Percentiles rank a stretch among this genome's conserved stretches.
phyloP scores from a whole-genome alignment of 2,888 invertebrate genomes.

The Drosophila kokeensis region DNA sequence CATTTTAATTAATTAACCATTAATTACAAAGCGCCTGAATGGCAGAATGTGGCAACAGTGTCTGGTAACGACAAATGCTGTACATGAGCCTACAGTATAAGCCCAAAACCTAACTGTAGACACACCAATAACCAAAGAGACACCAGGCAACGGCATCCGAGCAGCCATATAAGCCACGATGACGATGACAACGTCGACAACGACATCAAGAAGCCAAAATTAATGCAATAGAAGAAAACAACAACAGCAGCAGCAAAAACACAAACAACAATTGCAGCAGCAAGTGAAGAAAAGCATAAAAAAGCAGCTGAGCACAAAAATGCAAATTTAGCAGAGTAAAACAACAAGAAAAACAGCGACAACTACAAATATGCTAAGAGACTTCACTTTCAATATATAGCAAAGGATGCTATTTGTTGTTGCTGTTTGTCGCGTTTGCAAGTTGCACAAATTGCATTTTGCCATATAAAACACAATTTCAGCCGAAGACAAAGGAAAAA shows the following conservation, averaged over 20 bases:
- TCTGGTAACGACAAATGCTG: slow-evolving; percentile 73
- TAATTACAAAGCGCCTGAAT: slow-evolving; percentile 81
- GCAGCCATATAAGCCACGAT: slow-evolving; percentile 66
- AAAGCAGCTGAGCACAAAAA: slow-evolving; percentile 79
- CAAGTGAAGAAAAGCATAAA: slow-evolving; percentile 78
- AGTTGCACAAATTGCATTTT: slow-evolving; percentile 82
- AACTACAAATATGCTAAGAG: slow-evolving; percentile 76
- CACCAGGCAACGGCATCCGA: slow-evolving; percentile 50
- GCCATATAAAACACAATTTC: slow-evolving; percentile 82
- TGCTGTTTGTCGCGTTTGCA: slow-evolving; percentile 79
- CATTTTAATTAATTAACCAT: slow-evolving; percentile 82
- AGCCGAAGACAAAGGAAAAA: slow-evolving; percentile 69
- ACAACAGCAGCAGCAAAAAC: slow-evolving; percentile 24
- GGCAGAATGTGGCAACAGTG: slow-evolving; percentile 78
- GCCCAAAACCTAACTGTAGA: slow-evolving; percentile 49
- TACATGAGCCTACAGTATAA: slow-evolving; percentile 56
- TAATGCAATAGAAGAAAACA: slow-evolving; percentile 79
- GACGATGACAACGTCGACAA: slow-evolving; percentile 31
- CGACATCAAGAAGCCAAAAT: slow-evolving; percentile 78
- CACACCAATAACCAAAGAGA: slow-evolving; percentile 33
- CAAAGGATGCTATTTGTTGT: slow-evolving; percentile 76
- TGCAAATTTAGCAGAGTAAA: slow-evolving; percentile 76
- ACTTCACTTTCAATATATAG: slow-evolving; percentile 81
- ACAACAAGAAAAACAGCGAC: slow-evolving; percentile 50
- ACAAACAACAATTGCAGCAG: slow-evolving; percentile 38